Evolutionary conservation across 2,113 vertebrate species (phyloP).

Genomic region (Antigone vipio): DNA sequence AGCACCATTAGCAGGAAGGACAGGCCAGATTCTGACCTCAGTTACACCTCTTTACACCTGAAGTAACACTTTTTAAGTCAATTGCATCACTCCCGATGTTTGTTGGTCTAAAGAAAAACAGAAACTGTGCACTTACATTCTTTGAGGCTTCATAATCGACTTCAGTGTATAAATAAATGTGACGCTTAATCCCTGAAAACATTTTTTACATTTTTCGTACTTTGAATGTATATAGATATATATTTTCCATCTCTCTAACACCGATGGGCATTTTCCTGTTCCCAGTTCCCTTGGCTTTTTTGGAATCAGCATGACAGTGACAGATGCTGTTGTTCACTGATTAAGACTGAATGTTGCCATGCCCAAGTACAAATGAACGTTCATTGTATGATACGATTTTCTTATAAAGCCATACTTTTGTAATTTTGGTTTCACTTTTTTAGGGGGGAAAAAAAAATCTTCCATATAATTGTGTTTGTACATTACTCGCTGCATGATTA

Average conservation of each 20-base stretch:
- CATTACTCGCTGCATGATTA: not conserved
- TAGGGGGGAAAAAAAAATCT: not conserved
- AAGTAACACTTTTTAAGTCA: not conserved
- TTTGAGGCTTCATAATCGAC: not conserved
- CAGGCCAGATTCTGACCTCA: slow-evolving; percentile 29
- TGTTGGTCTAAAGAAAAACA: slow-evolving; percentile 1
- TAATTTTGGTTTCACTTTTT: slow-evolving; percentile 31
- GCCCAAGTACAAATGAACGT: not conserved
- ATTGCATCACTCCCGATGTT: not conserved
- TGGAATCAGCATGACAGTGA: not conserved
- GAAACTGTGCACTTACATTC: not conserved
- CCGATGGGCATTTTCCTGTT: not conserved
- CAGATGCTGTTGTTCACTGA: not conserved
- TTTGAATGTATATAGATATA: not conserved
- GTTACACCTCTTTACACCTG: not conserved
- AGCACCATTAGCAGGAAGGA: slow-evolving; percentile 34
- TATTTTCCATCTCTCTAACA: not conserved
- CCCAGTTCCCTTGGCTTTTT: not conserved
- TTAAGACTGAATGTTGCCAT: not conserved
- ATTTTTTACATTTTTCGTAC: not conserved
- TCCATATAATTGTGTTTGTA: slow-evolving; percentile 6
- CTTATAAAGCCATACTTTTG: slow-evolving; percentile 51
- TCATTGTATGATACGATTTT: not conserved
- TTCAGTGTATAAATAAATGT: not conserved
- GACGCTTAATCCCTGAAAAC: not conserved